Percentiles rank a stretch among this genome's conserved stretches.
phyloP scores from a whole-genome alignment of 2,888 invertebrate genomes.

The Zygaena filipendulae region DNA sequence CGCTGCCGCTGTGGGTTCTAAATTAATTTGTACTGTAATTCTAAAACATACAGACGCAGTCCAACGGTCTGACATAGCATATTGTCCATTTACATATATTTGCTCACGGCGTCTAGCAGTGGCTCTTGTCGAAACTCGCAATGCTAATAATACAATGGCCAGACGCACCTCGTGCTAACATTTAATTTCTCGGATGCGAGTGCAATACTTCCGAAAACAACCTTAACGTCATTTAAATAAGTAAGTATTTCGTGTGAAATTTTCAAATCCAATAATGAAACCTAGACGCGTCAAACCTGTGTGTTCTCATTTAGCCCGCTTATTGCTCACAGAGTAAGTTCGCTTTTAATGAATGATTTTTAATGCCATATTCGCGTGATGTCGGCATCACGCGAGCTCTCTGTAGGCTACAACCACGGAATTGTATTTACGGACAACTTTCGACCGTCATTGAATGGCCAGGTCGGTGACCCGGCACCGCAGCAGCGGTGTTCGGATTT shows the following conservation, averaged over 20 bases:
- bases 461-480: conserved; percentile 55
- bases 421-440: conserved; percentile 50
- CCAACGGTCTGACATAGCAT: too few species aligned
- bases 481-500: conserved; percentile 51
- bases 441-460: conserved; percentile 64
- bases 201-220: too few species aligned
- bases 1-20: too few species aligned
- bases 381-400: conserved; percentile 29
- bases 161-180: conserved; percentile 44
- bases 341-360: conserved; percentile 33
- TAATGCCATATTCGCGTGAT: conserved; percentile 36
- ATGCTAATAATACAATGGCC: conserved; percentile 59
- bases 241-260: too few species aligned
- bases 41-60: too few species aligned
- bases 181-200: conserved; percentile 35
- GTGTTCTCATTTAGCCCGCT: too few species aligned
- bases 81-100: conserved; percentile 46
- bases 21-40: too few species aligned
- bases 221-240: too few species aligned
- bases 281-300: too few species aligned
- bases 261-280: too few species aligned
- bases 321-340: conserved; percentile 32
- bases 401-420: conserved; percentile 39
- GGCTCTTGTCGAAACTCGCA: conserved; percentile 55
- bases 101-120: conserved; percentile 46